Conservation (phyloP, 2,888 invertebrate genomes). For the Thalpophila matura region DNA sequence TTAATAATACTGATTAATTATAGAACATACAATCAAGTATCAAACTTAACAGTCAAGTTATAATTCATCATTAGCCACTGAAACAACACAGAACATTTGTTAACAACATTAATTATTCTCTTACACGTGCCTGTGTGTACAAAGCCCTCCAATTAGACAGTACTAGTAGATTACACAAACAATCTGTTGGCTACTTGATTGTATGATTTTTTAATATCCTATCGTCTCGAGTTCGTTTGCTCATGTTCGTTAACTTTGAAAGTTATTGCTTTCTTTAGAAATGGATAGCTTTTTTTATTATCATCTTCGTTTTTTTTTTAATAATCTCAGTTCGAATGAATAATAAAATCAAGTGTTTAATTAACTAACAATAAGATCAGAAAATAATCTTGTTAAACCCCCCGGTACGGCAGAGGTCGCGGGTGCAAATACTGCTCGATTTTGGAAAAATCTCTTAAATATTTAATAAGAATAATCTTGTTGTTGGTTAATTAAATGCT, state of each 20-base stretch:
- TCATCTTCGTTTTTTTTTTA: not conserved
- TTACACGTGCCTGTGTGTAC: constrained; percentile 41
- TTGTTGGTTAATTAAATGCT: too few species aligned
- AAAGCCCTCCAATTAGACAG: constrained; percentile 56
- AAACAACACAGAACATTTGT: constrained; percentile 49
- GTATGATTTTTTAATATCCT: constrained; percentile 54
- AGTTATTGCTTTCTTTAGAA: constrained; percentile 35
- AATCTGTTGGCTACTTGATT: constrained; percentile 36
- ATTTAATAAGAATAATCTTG: too few species aligned
- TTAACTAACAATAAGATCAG: too few species aligned
- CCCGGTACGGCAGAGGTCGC: too few species aligned
- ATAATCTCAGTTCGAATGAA: not conserved
- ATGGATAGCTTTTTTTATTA: not conserved
- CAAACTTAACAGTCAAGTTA: constrained; percentile 36
- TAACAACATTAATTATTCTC: constrained; percentile 61
- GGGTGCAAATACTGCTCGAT: too few species aligned
- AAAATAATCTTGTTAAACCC: too few species aligned
- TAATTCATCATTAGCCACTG: constrained; percentile 52
- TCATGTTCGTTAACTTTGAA: constrained; percentile 41
- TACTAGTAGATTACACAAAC: constrained; percentile 45
- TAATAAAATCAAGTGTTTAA: too few species aligned
- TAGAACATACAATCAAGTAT: constrained; percentile 10
- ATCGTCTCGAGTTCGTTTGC: constrained; percentile 41
- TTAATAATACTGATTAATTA: constrained; percentile 29
- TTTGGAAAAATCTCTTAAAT: too few species aligned